Percentiles rank a stretch among this genome's conserved stretches.
phyloP scores from a whole-genome alignment of 2,797 vertebrate species.

The Bradypus variegatus region DNA sequence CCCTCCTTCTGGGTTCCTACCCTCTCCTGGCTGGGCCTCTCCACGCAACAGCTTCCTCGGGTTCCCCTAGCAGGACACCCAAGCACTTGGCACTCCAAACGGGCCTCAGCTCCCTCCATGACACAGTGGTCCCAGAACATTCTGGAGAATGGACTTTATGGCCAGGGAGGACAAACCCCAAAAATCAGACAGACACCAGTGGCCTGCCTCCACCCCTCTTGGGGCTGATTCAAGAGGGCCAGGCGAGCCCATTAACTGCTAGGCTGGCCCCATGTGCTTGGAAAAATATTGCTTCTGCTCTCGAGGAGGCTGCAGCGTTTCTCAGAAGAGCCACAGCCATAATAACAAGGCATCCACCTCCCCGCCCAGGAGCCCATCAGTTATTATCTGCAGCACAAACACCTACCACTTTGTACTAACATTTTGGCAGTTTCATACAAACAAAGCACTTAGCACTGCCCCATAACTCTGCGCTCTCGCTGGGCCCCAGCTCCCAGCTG shows the following conservation, averaged over 20 bases:
- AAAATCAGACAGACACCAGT: conserved; percentile 84
- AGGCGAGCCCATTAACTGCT: conserved; percentile 75
- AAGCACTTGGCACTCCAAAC: background rate
- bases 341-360: conserved; percentile 82
- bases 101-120: conserved; percentile 16
- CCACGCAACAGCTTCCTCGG: background rate
- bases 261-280: conserved; percentile 77
- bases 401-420: conserved; percentile 91
- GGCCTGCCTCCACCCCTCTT: conserved; percentile 57
- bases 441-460: conserved; percentile 90
- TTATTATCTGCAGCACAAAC: conserved; percentile 91
- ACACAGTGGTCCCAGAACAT: conserved; percentile 43
- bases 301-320: conserved; percentile 76
- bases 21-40: background rate
- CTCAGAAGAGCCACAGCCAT: conserved; percentile 84
- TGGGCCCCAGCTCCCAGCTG: conserved; percentile 76
- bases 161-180: conserved; percentile 44
- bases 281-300: conserved; percentile 89
- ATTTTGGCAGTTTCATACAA: conserved; percentile 90
- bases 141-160: conserved; percentile 41
- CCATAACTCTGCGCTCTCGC: conserved; percentile 82
- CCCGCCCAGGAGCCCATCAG: conserved; percentile 85
- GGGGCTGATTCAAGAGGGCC: conserved; percentile 82
- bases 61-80: background rate
- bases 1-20: background rate